A percentile compares a stretch with the other conserved stretches of the same genome.
Evolutionary conservation across 2,113 vertebrate species (phyloP).

Genomic region (Capreolus pygargus): DNA sequence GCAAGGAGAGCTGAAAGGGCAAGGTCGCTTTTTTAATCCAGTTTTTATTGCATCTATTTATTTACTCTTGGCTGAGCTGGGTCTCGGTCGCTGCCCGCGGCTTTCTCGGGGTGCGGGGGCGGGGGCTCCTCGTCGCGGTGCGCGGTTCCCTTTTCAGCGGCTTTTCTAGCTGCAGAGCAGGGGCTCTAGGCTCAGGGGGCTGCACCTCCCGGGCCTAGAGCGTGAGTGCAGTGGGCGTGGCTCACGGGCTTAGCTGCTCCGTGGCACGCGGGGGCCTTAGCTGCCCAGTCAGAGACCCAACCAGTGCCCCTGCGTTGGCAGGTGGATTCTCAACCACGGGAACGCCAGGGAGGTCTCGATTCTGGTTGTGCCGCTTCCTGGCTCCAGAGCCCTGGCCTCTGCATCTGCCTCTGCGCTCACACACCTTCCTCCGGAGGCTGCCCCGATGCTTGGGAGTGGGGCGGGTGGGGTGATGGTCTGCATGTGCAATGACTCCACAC

Average conservation of each 20-base stretch:
- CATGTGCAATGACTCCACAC: background rate
- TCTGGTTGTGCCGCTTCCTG: background rate
- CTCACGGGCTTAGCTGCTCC: background rate
- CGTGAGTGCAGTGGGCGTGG: background rate
- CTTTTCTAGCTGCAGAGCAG: background rate
- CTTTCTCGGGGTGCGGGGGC: background rate
- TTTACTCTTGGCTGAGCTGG: background rate
- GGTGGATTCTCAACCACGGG: background rate
- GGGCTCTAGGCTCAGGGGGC: background rate
- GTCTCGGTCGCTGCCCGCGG: background rate
- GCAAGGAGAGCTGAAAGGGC: no score
- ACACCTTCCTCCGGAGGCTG: background rate
- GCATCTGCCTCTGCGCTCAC: rapidly evolving
- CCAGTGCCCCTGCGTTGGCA: background rate
- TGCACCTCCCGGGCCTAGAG: background rate
- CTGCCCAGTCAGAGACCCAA: background rate
- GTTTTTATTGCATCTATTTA: background rate
- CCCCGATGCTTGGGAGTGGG: rapidly evolving
- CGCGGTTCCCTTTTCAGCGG: background rate
- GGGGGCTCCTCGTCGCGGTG: rapidly evolving
- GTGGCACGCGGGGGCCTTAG: background rate
- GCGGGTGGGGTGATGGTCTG: background rate
- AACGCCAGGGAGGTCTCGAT: background rate
- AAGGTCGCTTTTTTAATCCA: background rate
- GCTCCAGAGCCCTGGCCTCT: background rate